Evolutionary conservation across 2,888 invertebrate genomes (phyloP), one percentile per base, ranked within the genome.

Genomic region (Drosophila infuscata): DNA sequence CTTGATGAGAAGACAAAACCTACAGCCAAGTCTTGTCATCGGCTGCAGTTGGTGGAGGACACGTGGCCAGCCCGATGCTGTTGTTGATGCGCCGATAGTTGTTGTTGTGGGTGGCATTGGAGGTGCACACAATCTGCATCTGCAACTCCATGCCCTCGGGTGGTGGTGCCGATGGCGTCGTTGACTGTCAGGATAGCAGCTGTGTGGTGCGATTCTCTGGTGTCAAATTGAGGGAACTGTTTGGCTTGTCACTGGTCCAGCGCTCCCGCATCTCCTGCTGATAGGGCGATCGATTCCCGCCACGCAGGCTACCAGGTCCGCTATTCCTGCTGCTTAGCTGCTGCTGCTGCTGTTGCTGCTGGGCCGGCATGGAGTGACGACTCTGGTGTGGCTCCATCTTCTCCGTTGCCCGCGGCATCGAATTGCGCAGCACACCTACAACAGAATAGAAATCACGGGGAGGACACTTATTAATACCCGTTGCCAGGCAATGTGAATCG

Each of bases 21-120:
- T 92, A 92, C 58, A 92, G 88, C 92, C 92, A 92, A 76, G 91
- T 92, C 79, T 84, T 92, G 61, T 92, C 90, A 74, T 89, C 83
- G 43, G 79, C 64, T 48, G 53, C 53, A 15, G 70, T 0, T 1
- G 58, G 17, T 35, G 62, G 29, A 4, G 52, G 25, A 7, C 62
- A 3, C n/a, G 56, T 38, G 15, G 59, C 17, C 32, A 49, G 41
- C 11, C 11, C 61, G 25, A 53, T 76, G 32, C 63, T 74, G 32
- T 65, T 74, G 46, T 76, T 76, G 52, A 66, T 81, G 36, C 90
- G 74, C 12, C 90, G 61, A 64, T 82, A 88, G 71, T 82, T 84
- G 54, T 81, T 88, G 72, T 82, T 87, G 61, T 83, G 72, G 57
- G 76, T 60, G 41, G 9, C 12, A 17, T 29, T 29, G 53, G 76